phyloP scores from a whole-genome alignment of 2,797 vertebrate genomes.

The Sciurus vulgaris region DNA sequence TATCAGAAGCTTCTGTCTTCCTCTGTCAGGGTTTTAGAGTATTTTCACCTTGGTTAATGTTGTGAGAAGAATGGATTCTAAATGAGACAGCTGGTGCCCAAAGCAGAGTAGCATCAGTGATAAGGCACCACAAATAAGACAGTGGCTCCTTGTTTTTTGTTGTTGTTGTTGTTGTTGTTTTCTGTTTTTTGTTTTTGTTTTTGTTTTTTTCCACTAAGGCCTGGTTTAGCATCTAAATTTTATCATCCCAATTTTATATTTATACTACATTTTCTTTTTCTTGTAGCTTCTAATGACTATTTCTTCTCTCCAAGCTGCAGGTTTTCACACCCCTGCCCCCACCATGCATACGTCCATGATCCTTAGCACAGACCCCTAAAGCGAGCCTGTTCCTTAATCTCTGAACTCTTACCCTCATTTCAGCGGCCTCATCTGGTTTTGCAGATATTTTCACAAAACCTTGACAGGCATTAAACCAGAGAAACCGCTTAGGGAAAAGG shows the following conservation, averaged over 20 bases:
- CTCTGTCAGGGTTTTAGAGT: background rate
- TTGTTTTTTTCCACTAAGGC: background rate
- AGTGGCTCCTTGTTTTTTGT: background rate
- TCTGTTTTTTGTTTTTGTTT: no score
- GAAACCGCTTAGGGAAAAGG: constrained; percentile 43
- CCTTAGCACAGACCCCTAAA: background rate
- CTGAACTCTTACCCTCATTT: background rate
- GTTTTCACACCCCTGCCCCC: no score
- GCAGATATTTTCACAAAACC: constrained; percentile 64
- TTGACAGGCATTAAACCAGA: constrained; percentile 57
- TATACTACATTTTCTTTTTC: background rate
- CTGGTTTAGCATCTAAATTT: constrained; percentile 2
- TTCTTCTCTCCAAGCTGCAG: background rate
- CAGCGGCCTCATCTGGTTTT: constrained; percentile 46
- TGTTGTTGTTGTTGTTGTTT: background rate
- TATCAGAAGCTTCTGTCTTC: background rate
- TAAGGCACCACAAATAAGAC: background rate
- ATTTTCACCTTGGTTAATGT: constrained; percentile 37
- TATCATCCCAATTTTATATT: background rate
- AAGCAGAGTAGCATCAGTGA: background rate
- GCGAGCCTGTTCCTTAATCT: background rate
- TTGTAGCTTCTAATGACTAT: background rate
- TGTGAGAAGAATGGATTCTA: background rate
- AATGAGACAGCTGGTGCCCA: constrained; percentile 51
- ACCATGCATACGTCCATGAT: fast-evolving